phyloP scores from a whole-genome alignment of 2,888 invertebrate genomes.

The Ochlodes sylvanus region DNA sequence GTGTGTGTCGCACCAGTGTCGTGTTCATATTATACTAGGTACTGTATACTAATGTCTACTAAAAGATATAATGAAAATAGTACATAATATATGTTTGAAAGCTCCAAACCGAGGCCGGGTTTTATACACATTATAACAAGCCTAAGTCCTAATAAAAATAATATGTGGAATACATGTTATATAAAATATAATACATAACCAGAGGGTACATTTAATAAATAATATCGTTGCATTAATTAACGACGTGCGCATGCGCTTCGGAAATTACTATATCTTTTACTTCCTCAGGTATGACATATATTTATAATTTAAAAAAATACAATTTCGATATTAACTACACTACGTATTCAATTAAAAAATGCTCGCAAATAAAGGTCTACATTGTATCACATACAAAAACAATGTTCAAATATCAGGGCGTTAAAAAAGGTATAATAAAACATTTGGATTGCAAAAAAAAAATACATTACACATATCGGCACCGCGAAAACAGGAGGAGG shows the following conservation, averaged over 20 bases:
- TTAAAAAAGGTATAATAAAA: slow-evolving; percentile 58
- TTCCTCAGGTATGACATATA: slow-evolving; percentile 26
- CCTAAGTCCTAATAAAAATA: slow-evolving; percentile 21
- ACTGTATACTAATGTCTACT: slow-evolving; percentile 32
- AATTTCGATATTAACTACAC: slow-evolving; percentile 12
- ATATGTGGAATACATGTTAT: slow-evolving; percentile 14
- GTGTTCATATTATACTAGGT: slow-evolving; percentile 45
- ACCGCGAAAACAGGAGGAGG: slow-evolving; percentile 83
- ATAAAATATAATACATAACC: slow-evolving; percentile 34
- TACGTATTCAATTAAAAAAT: slow-evolving; percentile 6
- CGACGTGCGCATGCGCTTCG: slow-evolving; percentile 16
- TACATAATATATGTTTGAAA: slow-evolving; percentile 27
- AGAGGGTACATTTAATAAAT: slow-evolving; percentile 23
- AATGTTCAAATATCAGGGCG: slow-evolving; percentile 70
- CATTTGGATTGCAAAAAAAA: slow-evolving; percentile 44
- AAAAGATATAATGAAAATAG: slow-evolving; percentile 26
- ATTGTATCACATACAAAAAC: slow-evolving; percentile 36
- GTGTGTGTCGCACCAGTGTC: slow-evolving; percentile 74
- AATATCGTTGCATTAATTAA: not conserved
- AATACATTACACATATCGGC: slow-evolving; percentile 49
- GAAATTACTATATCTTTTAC: not conserved
- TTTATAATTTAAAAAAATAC: slow-evolving; percentile 12
- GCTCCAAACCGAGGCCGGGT: slow-evolving; percentile 38
- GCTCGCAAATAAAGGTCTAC: slow-evolving; percentile 11
- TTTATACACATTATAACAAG: slow-evolving; percentile 34